Evolutionary conservation across 2,888 invertebrate genomes (phyloP).

Genomic region (Philereme vetulata): DNA sequence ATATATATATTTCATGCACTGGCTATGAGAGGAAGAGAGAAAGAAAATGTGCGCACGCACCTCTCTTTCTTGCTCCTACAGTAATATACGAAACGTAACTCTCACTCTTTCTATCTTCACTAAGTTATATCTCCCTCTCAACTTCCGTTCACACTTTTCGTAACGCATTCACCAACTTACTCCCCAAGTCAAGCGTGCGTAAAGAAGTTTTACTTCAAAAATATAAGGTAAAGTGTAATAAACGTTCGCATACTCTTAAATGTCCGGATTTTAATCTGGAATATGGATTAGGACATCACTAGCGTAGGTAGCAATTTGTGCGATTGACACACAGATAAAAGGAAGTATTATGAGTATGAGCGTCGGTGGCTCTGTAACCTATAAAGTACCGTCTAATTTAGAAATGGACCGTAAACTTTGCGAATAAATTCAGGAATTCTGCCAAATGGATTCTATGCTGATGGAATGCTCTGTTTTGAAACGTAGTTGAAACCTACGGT

Average conservation of each 20-base stretch:
- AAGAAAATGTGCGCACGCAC: too few relatives aligned
- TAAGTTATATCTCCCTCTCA: too few relatives aligned
- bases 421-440: constrained; percentile 24
- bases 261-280: constrained; percentile 1
- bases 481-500: background rate
- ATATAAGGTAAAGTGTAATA: too few relatives aligned
- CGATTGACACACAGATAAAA: constrained; percentile 54
- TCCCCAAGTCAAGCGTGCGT: too few relatives aligned
- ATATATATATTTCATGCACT: too few relatives aligned
- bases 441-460: constrained; percentile 17
- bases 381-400: constrained; percentile 55
- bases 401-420: constrained; percentile 48
- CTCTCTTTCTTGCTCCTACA: too few relatives aligned
- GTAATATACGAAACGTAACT: too few relatives aligned
- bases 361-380: constrained; percentile 37
- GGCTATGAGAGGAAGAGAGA: too few relatives aligned
- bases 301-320: constrained; percentile 42
- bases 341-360: constrained; percentile 51
- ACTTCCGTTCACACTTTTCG: too few relatives aligned
- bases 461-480: constrained; percentile 7
- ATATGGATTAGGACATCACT: constrained; percentile 18
- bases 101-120: too few relatives aligned
- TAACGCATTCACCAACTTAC: too few relatives aligned
- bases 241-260: background rate
- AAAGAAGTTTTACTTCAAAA: too few relatives aligned